A percentile compares a stretch with the other conserved stretches of the same genome.
phyloP scores from a whole-genome alignment of 2,113 vertebrate genomes.

The Mesitornis unicolor region DNA sequence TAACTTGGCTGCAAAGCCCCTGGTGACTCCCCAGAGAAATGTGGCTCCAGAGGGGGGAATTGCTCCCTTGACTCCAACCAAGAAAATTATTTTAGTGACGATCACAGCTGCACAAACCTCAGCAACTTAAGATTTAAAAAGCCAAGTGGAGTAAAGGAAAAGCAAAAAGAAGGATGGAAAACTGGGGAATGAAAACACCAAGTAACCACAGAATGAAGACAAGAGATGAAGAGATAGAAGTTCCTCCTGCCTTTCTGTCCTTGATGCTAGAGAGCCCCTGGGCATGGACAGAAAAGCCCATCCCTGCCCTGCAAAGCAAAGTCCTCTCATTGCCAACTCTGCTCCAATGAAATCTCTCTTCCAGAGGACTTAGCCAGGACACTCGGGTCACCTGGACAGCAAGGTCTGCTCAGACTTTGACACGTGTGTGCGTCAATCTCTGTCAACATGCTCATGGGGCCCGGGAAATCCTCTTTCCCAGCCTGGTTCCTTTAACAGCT shows the following conservation, averaged over 20 bases:
- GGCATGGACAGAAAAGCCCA: neutral
- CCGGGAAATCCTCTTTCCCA: neutral
- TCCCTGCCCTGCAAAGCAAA: neutral
- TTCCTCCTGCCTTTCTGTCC: neutral
- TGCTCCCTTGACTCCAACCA: neutral
- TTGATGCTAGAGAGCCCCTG: neutral
- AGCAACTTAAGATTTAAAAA: neutral
- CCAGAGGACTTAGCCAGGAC: neutral
- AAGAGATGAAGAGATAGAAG: too few relatives aligned
- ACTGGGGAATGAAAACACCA: neutral
- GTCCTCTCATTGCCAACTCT: neutral
- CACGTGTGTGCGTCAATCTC: accelerated
- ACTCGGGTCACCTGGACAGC: neutral
- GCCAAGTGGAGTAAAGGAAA: neutral
- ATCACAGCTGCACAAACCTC: neutral
- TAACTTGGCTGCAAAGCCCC: neutral
- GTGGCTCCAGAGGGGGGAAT: neutral
- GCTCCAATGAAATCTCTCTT: neutral
- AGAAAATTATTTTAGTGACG: neutral
- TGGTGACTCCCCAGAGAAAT: neutral
- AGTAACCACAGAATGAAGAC: neutral
- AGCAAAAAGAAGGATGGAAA: neutral
- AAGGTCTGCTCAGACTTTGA: neutral
- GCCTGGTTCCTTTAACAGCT: neutral
- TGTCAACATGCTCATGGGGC: neutral